These are phyloP conservation scores for Blastobasis adustella DNA, from an alignment of 2,888 invertebrate species.

Conservation along the genomic window DNA sequence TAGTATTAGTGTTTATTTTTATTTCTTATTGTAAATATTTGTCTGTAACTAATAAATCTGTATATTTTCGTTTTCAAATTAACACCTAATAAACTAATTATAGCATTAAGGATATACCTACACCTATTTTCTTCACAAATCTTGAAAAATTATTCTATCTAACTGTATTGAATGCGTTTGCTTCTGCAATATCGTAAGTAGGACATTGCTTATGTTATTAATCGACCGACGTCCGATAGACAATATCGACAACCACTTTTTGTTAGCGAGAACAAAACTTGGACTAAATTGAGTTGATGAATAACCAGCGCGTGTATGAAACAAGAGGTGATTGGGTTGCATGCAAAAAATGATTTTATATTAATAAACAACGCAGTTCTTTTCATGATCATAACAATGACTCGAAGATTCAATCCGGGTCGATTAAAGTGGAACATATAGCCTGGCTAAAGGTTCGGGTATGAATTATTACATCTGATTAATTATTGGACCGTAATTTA, in stretches of 20 bases:
- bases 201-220: conserved; percentile 5
- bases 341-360: conserved; percentile 21
- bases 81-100: too few relatives aligned
- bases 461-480: too few relatives aligned
- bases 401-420: conserved; percentile 8
- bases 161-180: too few relatives aligned
- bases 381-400: conserved; percentile 11
- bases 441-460: too few relatives aligned
- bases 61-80: background rate
- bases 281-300: conserved; percentile 15
- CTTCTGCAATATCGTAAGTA: conserved; percentile 1
- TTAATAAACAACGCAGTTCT: conserved; percentile 5
- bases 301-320: conserved; percentile 27
- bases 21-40: too few relatives aligned
- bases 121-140: too few relatives aligned
- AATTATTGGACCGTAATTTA: too few relatives aligned
- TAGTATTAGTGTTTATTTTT: too few relatives aligned
- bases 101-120: too few relatives aligned
- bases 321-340: conserved; percentile 28
- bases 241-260: conserved; percentile 19
- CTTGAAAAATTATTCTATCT: too few relatives aligned
- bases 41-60: background rate
- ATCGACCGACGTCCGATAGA: conserved; percentile 1
- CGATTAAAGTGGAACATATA: background rate
- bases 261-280: conserved; percentile 22